phyloP scores from a whole-genome alignment of 2,113 vertebrate species.

The Hemichromis elongatus region DNA sequence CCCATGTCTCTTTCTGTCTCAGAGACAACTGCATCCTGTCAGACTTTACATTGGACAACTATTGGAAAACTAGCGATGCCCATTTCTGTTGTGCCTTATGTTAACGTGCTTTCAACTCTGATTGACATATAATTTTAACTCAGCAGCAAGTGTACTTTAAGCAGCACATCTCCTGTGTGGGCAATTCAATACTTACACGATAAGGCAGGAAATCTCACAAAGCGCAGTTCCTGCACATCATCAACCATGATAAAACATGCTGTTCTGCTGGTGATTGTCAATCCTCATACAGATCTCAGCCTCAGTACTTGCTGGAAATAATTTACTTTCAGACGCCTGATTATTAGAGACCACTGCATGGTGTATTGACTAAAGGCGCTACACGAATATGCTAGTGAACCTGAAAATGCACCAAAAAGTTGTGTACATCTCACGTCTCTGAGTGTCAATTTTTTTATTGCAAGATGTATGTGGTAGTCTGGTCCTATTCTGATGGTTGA shows the following conservation, averaged over 20 bases:
- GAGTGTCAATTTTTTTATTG: too few species aligned
- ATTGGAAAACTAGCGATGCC: not conserved
- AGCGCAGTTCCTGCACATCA: slow-evolving; percentile 14
- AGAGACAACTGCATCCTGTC: not conserved
- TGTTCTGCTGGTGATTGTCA: slow-evolving; percentile 25
- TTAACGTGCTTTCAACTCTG: not conserved
- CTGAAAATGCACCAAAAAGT: not conserved
- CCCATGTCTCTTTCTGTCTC: not conserved
- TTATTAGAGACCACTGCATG: slow-evolving; percentile 13
- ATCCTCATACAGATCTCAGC: slow-evolving; percentile 20
- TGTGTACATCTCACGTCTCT: not conserved
- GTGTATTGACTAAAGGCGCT: not conserved
- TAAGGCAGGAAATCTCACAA: slow-evolving; percentile 29
- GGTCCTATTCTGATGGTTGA: not conserved
- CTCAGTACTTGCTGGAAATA: not conserved
- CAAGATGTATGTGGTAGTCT: not conserved
- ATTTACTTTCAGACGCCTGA: slow-evolving; percentile 25
- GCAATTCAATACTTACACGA: slow-evolving; percentile 44
- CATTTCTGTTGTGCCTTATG: not conserved
- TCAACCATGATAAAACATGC: slow-evolving; percentile 11
- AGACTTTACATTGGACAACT: not conserved
- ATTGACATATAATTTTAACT: not conserved
- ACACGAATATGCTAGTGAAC: not conserved
- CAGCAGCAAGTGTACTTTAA: not conserved
- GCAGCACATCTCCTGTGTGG: slow-evolving; percentile 16